Evolutionary conservation across 2,888 invertebrate genomes (phyloP).

Genomic region (Emmelina monodactyla): DNA sequence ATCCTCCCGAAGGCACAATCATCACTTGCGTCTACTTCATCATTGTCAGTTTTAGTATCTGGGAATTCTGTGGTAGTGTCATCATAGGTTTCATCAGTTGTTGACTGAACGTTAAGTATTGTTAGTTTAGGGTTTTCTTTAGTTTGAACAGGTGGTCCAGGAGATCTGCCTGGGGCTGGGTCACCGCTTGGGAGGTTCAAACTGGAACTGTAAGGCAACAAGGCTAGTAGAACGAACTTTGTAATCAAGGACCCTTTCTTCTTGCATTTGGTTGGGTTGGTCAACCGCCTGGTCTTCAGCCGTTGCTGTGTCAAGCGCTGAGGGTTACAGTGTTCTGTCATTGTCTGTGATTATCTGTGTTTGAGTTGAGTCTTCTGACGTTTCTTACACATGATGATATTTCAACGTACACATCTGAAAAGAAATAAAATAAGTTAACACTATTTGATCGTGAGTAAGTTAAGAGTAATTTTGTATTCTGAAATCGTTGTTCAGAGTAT

Average conservation of each 20-base stretch:
- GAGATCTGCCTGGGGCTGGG: constrained; percentile 72
- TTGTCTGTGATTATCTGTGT: too few relatives aligned
- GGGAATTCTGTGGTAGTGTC: constrained; percentile 30
- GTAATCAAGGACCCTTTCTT: constrained; percentile 30
- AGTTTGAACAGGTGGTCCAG: constrained; percentile 60
- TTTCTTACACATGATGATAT: too few relatives aligned
- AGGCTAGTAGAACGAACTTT: constrained; percentile 34
- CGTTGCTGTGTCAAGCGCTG: neutral
- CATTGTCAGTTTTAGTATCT: constrained; percentile 27
- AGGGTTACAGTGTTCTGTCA: too few relatives aligned
- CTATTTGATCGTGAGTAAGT: too few relatives aligned
- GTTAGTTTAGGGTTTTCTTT: constrained; percentile 22
- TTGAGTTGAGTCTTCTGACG: too few relatives aligned
- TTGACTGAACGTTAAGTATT: constrained; percentile 14
- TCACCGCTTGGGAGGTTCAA: constrained; percentile 63
- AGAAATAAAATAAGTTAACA: too few relatives aligned
- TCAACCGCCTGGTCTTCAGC: constrained; percentile 19
- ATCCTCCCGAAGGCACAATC: constrained; percentile 51
- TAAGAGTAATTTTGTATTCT: too few relatives aligned
- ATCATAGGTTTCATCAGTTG: constrained; percentile 23
- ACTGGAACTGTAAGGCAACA: constrained; percentile 48
- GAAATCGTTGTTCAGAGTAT: too few relatives aligned
- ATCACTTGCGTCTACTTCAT: constrained; percentile 31
- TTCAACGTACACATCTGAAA: too few relatives aligned
- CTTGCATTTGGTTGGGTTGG: constrained; percentile 29